Evolutionary conservation across 2,888 invertebrate species (phyloP), one percentile per base, ranked within the genome.

Genomic region (Tetanocera ferruginea): DNA sequence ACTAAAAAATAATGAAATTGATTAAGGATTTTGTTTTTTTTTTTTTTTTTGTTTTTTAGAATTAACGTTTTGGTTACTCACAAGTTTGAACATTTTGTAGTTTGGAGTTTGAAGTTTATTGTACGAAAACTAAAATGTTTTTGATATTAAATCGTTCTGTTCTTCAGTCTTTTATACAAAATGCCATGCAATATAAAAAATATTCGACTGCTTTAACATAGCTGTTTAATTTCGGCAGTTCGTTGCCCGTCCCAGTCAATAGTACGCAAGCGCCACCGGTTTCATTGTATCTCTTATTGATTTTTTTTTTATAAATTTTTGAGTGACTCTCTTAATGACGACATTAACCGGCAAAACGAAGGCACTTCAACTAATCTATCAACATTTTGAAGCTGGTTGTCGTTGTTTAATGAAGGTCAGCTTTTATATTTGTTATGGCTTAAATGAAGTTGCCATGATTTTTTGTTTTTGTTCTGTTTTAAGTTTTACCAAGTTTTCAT

Each of bases 11-110:
- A 2, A 43, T 1, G 17, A 69, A 76, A 34, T 25, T 28, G 19
- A 5, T 49, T 55, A 71, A 23, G 17, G 3, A 19, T 34, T 43
- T 60, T 9, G 25, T 25, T 81, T 80, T 73, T 78, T 80, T 57
- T 52, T 43, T 37, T 51, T 55, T 8, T 37, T 3, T 64, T 79
- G 52, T 14, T 17, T 11, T 25, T 52, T 70, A 19, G 51, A 14
- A 17, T 19, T 5, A 75, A 71, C 11, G 34, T 1, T n/a, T 66
- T 17, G 4, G 1, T n/a, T 49, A 73, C 78, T 76, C 57, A 80
- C 81, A 51, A 72, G 72, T 79, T 75, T 80, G 78, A 67, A 77
- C 82, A 82, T 82, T 28, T 80, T 80, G 51, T 9, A 0, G 49
- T 9, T 34, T 52, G 11, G n/a, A 72, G 34, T 49, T 70, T n/a